Percentiles rank a stretch among this genome's conserved stretches.
phyloP scores from a whole-genome alignment of 2,797 vertebrate genomes.

The Sebastes hubbsi region DNA sequence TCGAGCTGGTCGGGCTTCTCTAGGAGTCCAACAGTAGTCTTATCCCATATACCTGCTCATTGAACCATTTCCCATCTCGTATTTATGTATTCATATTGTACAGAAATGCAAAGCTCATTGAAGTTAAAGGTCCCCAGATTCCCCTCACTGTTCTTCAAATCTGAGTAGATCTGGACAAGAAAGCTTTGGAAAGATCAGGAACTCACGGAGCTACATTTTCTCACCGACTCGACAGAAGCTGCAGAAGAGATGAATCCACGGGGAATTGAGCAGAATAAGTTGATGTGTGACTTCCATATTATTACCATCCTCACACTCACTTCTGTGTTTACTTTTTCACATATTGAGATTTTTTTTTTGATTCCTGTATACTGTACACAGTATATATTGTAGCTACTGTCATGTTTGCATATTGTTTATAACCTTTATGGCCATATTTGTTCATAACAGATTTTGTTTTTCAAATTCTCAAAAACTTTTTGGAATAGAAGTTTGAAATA shows the following conservation, averaged over 20 bases:
- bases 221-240: constrained; percentile 5
- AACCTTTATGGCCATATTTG: neutral
- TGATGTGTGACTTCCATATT: constrained; percentile 33
- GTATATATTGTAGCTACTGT: neutral
- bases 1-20: neutral
- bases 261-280: constrained; percentile 19
- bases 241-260: constrained; percentile 7
- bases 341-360: neutral
- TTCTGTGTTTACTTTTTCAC: constrained; percentile 17
- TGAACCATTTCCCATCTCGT: constrained; percentile 7
- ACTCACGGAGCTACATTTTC: constrained; percentile 24
- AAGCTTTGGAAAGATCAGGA: constrained; percentile 35
- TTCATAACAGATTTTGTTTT: constrained; percentile 17
- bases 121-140: constrained; percentile 32
- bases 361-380: neutral
- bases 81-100: constrained; percentile 34
- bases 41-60: neutral
- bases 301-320: neutral
- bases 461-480: constrained; percentile 1
- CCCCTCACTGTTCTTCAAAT: constrained; percentile 20
- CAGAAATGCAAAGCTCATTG: constrained; percentile 29
- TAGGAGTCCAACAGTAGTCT: neutral
- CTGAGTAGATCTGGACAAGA: constrained; percentile 26
- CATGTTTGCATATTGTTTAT: neutral
- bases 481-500: constrained; percentile 26